phyloP scores from a whole-genome alignment of 2,113 vertebrate species.

The Notothenia coriiceps region DNA sequence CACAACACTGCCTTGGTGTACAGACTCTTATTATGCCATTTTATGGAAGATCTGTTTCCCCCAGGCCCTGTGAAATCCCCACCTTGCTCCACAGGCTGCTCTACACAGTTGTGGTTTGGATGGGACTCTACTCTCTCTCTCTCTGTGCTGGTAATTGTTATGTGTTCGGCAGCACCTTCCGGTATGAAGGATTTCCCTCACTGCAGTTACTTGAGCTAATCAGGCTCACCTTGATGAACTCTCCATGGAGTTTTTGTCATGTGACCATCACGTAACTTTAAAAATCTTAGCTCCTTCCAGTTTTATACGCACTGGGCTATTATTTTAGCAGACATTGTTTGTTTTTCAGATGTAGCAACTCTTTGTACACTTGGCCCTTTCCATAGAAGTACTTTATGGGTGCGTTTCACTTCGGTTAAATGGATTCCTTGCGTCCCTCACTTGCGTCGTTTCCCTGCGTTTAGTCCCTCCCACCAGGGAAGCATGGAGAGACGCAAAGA shows the following conservation, averaged over 20 bases:
- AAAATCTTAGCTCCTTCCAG: neutral
- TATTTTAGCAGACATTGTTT: neutral
- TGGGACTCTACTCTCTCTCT: neutral
- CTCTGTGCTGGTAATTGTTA: slow-evolving; percentile 35
- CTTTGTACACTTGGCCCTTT: neutral
- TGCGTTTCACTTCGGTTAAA: no score
- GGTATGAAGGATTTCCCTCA: slow-evolving; percentile 18
- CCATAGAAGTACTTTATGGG: neutral
- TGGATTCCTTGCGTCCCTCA: no score
- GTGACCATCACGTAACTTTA: neutral
- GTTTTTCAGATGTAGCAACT: neutral
- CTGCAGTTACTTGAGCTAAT: slow-evolving; percentile 5
- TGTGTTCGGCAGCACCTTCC: slow-evolving; percentile 7
- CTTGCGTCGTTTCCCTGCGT: no score
- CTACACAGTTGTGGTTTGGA: neutral
- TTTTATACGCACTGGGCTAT: neutral
- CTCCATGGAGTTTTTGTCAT: neutral
- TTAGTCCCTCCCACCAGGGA: no score
- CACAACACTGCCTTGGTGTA: neutral
- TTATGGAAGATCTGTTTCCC: slow-evolving; percentile 23
- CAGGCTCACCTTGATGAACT: neutral
- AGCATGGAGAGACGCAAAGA: no score
- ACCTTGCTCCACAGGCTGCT: slow-evolving; percentile 12
- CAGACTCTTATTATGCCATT: neutral
- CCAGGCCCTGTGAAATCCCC: slow-evolving; percentile 10